Evolutionary conservation across 2,888 invertebrate species (phyloP), one percentile per base, ranked within the genome.

Genomic region (Patella depressa): DNA sequence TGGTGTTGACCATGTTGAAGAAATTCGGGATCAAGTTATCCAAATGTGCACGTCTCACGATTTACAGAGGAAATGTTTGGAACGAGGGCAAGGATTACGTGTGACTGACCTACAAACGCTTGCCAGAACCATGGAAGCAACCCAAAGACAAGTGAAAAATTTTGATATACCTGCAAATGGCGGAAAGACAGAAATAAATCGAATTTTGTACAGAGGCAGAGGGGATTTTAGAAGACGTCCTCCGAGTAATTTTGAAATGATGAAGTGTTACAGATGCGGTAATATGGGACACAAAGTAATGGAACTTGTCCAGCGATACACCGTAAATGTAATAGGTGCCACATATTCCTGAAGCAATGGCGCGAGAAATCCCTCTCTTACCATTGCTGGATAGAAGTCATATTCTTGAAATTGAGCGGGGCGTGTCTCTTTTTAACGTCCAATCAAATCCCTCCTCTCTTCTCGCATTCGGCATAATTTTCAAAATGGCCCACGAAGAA

Each of bases 21-120:
- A 53, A 53, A 72, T 76, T n/a, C 14, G 53, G n/a, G 76, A 76
- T 54, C 76, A 76, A 29, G 54, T 76, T 14, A 76, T 76, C 3
- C 72, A 76, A 34, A 72, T 54, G 29, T 76, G 76, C 54, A 53
- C 34, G 14, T 71, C 29, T 0, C 34, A 14, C 1, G 54, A 72
- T 24, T 53, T 76, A 53, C 53, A 34, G 24, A 53, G 76, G n/a
- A 76, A 76, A 76, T 53, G 73, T 54, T n/a, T 76, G 19, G 76
- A 76, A 72, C 17, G 45, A 24, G 71, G 53, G 7, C 24, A 55
- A 54, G 71, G 19, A n/a, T 34, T 72, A 29, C 73, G 53, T 53
- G 19, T 76, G 34, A 45, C 54, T n/a, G 34, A 57, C 15, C 3
- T 71, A 19, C 57, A 53, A 29, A 54, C 53, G 15, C 54, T 76